Conservation (phyloP, 23 tunicate genomes). For the Botrylloides violaceus region DNA sequence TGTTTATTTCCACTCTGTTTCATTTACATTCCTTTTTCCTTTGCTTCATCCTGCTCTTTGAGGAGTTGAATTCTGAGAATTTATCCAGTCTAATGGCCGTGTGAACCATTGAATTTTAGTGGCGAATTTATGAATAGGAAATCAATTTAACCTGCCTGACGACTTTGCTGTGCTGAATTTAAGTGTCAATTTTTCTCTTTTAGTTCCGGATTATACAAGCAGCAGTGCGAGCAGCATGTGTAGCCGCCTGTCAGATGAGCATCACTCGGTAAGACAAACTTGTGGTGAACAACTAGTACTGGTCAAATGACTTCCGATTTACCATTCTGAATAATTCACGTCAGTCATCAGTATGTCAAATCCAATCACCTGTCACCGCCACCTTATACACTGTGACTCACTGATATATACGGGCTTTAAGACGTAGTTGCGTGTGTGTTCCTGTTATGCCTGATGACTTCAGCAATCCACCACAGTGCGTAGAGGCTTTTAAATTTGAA, state of each 20-base stretch:
- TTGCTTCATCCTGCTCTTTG: neutral
- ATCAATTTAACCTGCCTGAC: neutral
- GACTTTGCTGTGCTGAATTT: neutral
- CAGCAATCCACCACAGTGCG: no score
- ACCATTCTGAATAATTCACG: no score
- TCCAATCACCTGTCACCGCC: no score
- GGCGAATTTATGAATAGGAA: neutral
- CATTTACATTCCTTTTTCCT: neutral
- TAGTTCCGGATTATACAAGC: conserved; percentile 16
- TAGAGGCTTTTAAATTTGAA: no score
- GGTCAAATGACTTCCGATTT: no score
- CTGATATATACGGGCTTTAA: no score
- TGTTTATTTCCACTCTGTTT: no score
- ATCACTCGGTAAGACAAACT: conserved; percentile 38
- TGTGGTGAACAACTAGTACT: neutral
- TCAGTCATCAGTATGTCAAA: no score
- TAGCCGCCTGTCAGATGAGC: conserved; percentile 59
- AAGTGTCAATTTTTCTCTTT: neutral
- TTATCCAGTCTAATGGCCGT: neutral
- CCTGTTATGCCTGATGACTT: no score
- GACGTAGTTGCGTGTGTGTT: no score
- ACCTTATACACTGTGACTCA: no score
- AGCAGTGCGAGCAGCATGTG: conserved; percentile 43
- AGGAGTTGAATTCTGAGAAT: no score
- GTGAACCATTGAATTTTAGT: neutral